Conservation (phyloP, 1,140 invertebrate species). For the Sinella curviseta region DNA sequence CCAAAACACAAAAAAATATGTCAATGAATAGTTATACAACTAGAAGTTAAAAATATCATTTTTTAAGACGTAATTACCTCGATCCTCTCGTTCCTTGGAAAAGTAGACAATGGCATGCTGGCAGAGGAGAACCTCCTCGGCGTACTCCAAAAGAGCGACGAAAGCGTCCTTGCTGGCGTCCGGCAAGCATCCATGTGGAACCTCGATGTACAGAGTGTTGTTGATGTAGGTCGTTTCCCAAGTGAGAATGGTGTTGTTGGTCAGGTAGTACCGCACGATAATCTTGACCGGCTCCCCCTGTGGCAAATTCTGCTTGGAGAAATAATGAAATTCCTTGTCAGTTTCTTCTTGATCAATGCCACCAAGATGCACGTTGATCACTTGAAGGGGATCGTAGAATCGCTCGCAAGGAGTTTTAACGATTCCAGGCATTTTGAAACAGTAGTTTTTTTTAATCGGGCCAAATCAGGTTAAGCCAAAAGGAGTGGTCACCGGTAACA, state of each 20-base stretch:
- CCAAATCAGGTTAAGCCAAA: too few species aligned
- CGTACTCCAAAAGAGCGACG: conserved; percentile 88
- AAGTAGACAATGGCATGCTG: conserved; percentile 78
- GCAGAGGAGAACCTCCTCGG: conserved; percentile 87
- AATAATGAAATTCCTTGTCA: conserved; percentile 49
- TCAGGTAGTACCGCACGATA: conserved; percentile 75
- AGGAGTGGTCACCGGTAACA: too few species aligned
- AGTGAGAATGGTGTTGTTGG: conserved; percentile 69
- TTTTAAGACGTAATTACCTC: too few species aligned
- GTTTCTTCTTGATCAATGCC: conserved; percentile 45
- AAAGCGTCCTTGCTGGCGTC: conserved; percentile 72
- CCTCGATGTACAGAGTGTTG: conserved; percentile 78
- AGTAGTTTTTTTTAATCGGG: too few species aligned
- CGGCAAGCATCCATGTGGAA: conserved; percentile 77
- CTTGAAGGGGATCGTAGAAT: background rate
- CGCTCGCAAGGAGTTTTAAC: background rate
- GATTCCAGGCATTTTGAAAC: background rate
- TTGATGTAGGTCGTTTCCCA: conserved; percentile 83
- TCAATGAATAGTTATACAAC: background rate
- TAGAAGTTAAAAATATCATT: too few species aligned
- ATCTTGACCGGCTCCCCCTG: conserved; percentile 61
- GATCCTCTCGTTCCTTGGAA: conserved; percentile 78
- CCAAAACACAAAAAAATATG: background rate
- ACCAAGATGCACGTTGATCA: background rate
- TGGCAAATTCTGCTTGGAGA: background rate